Percentiles rank a stretch among this genome's conserved stretches.
These are phyloP conservation scores for Tachysurus vachellii DNA, from an alignment of 2,113 vertebrate genomes.

Conservation along the genomic window DNA sequence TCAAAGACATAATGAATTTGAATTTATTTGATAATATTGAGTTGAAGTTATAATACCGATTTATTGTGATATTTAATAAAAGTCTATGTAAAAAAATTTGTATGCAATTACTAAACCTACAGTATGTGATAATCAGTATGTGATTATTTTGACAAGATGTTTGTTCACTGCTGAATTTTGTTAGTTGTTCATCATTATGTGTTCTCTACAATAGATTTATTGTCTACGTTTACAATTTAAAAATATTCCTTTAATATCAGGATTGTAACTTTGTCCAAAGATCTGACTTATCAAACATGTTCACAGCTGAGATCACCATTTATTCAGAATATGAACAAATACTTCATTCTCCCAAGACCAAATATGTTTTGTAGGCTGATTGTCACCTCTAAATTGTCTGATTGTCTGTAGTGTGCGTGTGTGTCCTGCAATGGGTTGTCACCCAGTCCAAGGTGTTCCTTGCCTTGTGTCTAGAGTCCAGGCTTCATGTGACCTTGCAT, in stretches of 20 bases:
- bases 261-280: background rate
- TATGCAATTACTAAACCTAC: background rate
- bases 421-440: no score
- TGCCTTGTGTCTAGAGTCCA: no score
- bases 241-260: background rate
- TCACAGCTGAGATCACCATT: background rate
- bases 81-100: background rate
- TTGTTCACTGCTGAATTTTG: background rate
- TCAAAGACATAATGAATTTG: background rate
- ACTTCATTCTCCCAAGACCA: no score
- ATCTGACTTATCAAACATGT: background rate
- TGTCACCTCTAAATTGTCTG: no score
- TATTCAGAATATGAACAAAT: background rate
- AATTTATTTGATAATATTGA: background rate
- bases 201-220: background rate
- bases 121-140: background rate
- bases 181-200: background rate
- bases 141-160: background rate
- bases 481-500: no score
- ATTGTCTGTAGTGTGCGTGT: no score
- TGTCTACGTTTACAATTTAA: background rate
- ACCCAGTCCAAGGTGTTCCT: no score
- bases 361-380: no score
- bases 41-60: background rate
- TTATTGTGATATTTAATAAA: background rate